A percentile compares a stretch with the other conserved stretches of the same genome.
These are phyloP conservation scores for Porites lutea DNA, from an alignment of 64 coral and sea anemone species.

Conservation along the genomic window DNA sequence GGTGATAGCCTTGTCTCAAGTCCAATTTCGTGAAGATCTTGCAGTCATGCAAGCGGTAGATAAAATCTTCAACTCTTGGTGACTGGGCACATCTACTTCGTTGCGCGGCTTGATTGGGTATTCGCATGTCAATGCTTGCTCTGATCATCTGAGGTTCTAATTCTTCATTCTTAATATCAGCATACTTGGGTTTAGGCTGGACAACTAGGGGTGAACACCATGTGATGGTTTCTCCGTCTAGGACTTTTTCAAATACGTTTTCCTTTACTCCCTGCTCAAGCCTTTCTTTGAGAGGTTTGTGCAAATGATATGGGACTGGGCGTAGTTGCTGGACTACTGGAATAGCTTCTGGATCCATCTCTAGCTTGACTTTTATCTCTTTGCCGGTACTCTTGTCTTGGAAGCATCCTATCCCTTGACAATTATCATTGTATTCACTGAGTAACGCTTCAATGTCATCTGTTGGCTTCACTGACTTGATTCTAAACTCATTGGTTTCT, in stretches of 20 bases:
- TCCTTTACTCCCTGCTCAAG: conserved; percentile 48
- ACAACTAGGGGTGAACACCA: conserved; percentile 73
- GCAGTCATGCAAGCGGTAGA: conserved; percentile 62
- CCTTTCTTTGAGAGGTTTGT: conserved; percentile 61
- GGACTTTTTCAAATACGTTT: conserved; percentile 72
- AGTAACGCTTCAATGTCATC: conserved; percentile 11
- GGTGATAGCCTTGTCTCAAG: conserved; percentile 69
- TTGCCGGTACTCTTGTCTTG: conserved; percentile 52
- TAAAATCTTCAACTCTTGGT: conserved; percentile 65
- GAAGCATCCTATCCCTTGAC: conserved; percentile 64
- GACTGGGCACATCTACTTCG: conserved; percentile 58
- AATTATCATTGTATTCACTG: conserved; percentile 28
- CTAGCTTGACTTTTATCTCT: conserved; percentile 64
- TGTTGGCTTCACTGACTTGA: conserved; percentile 11
- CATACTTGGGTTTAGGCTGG: conserved; percentile 47
- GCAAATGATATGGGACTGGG: conserved; percentile 59
- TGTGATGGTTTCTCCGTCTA: conserved; percentile 46
- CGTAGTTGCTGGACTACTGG: conserved; percentile 62
- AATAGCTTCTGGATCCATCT: conserved; percentile 55
- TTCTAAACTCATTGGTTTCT: conserved; percentile 63
- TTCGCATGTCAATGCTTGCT: conserved; percentile 78
- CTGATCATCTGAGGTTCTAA: conserved; percentile 72
- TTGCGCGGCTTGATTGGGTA: conserved; percentile 49
- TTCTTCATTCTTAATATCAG: conserved; percentile 39
- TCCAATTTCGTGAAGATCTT: conserved; percentile 77